These are phyloP conservation scores for Acipenser transmontanus DNA, from an alignment of 2,797 vertebrate genomes.

Conservation along the genomic window DNA sequence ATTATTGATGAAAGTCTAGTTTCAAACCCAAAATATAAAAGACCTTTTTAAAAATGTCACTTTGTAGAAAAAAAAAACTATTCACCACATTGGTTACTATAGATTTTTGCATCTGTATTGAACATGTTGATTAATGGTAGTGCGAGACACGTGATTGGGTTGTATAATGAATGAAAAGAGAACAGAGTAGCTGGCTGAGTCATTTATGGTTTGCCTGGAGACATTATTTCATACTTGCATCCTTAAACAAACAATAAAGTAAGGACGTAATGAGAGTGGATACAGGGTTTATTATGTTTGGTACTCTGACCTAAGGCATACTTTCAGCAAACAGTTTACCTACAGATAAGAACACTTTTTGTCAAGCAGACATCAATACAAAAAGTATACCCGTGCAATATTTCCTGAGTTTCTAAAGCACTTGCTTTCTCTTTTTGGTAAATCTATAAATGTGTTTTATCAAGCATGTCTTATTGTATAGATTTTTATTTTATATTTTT, in stretches of 20 bases:
- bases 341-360: slow-evolving; percentile 30
- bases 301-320: too few species aligned
- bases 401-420: too few species aligned
- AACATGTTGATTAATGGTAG: slow-evolving; percentile 36
- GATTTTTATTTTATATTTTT: too few species aligned
- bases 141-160: slow-evolving; percentile 21
- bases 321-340: not conserved
- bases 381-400: too few species aligned
- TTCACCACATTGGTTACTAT: slow-evolving; percentile 35
- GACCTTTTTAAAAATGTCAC: slow-evolving; percentile 40
- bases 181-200: slow-evolving; percentile 20
- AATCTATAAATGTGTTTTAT: too few species aligned
- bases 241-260: slow-evolving; percentile 11
- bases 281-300: not conserved
- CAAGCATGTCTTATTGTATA: too few species aligned
- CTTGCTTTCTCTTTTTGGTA: slow-evolving; percentile 20
- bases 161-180: slow-evolving; percentile 12
- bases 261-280: not conserved
- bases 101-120: slow-evolving; percentile 29
- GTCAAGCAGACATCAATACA: slow-evolving; percentile 27
- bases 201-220: slow-evolving; percentile 16
- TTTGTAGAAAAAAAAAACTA: slow-evolving; percentile 19
- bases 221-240: not conserved
- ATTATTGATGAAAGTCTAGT: slow-evolving; percentile 32
- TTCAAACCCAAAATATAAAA: slow-evolving; percentile 51